A percentile compares a stretch with the other conserved stretches of the same genome.
Evolutionary conservation across 2,888 invertebrate species (phyloP).

Genomic region (Drosophila mulleri): DNA sequence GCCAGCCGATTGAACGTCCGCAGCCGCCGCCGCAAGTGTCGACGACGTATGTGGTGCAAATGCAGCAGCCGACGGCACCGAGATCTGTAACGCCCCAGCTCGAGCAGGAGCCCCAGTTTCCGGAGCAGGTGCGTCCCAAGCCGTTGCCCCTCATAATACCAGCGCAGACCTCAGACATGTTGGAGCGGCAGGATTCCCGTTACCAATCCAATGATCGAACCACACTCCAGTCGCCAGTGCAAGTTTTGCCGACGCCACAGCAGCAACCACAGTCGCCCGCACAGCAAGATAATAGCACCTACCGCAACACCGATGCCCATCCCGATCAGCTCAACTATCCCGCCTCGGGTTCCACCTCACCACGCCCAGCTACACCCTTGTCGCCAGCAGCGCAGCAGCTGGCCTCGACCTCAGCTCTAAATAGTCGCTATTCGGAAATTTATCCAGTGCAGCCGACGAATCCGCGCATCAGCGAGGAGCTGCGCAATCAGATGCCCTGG

Average conservation of each 20-base stretch:
- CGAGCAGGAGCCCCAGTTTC: conserved; percentile 41
- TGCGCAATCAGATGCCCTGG: conserved; percentile 88
- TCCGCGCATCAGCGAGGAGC: conserved; percentile 84
- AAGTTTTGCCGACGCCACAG: conserved; percentile 52
- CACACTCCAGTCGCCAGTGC: conserved; percentile 66
- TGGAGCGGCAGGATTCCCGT: conserved; percentile 58
- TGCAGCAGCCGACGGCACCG: conserved; percentile 38
- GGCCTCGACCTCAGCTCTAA: conserved; percentile 77
- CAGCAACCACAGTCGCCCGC: conserved; percentile 34
- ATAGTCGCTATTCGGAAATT: conserved; percentile 81
- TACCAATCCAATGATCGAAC: conserved; percentile 61
- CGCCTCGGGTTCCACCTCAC: conserved; percentile 37
- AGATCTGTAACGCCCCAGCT: conserved; percentile 16
- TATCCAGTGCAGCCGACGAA: conserved; percentile 62
- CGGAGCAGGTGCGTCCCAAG: conserved; percentile 64
- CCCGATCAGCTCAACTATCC: conserved; percentile 82
- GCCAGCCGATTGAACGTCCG: conserved; percentile 10
- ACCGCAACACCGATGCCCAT: conserved; percentile 81
- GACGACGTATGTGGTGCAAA: conserved; percentile 8
- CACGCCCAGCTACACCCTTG: conserved; percentile 29
- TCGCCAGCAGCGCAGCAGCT: conserved; percentile 71
- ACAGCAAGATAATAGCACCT: conserved; percentile 61
- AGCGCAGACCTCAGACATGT: conserved; percentile 46
- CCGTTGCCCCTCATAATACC: conserved; percentile 68
- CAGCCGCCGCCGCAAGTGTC: conserved; percentile 40